Evolutionary conservation across 2,113 vertebrate species (phyloP), one percentile per base, ranked within the genome.

Genomic region (Phylloscopus trochilus): DNA sequence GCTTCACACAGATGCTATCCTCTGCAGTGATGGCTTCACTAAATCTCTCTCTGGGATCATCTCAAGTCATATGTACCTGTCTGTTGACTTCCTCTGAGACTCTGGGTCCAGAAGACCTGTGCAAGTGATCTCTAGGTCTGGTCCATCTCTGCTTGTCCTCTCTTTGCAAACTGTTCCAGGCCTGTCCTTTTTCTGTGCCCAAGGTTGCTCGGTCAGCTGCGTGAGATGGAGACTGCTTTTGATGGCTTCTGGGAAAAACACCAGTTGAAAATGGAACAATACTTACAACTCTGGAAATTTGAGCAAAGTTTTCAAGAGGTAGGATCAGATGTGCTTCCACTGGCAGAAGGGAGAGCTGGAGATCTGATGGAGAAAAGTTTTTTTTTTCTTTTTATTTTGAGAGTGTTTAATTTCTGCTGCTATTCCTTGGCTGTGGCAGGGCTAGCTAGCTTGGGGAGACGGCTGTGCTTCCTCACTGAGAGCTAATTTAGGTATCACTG

Each of bases 191-290:
- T 49, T 72, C 77, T 96, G 37, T 88, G 28, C 96, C 91, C 58
- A 63, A 99, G 99, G 96, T 98, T 99, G 69, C 98, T 99, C 13
- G 96, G 98, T 51, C 99, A 99, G 97, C 98, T 99, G 83, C 97
- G 91, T 81, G 99, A 99, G 95, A 99, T 99, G 99, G 99, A 99
- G 97, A 98, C 95, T 12, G 99, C 99, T 79, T 99, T 99, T 87
- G 99, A 99, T 52, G 99, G 99, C 91, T 99, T 99, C 98, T 99
- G 99, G 98, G 99, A 99, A 92, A 99, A 99, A 87, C 99, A 99
- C 77, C 99, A 99, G 83, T 97, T 99, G 51, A 99, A 99, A 97
- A 98, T 99, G 96, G 98, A 99, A 79, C 99, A 99, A 73, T 99
- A 99, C 94, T 96, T 99, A 82, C 98, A 99, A 37, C 95, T 99